Conservation (phyloP, 2,888 invertebrate species). For the Aporophyla nigra region DNA sequence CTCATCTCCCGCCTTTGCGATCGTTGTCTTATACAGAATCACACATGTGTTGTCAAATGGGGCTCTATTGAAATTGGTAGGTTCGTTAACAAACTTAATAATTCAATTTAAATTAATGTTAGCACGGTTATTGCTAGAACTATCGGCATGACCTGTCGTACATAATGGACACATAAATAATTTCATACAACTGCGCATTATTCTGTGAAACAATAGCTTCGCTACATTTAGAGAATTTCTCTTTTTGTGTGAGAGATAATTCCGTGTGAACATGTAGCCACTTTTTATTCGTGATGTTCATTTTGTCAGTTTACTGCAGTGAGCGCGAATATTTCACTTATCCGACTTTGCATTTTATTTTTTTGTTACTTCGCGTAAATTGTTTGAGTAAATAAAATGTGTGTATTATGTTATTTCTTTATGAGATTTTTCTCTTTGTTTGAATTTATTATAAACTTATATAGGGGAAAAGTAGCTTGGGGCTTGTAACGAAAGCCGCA, state of each 20-base stretch:
- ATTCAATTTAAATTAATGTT: constrained; percentile 76
- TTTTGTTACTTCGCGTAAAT: constrained; percentile 29
- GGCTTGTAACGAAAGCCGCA: no score
- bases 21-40: constrained; percentile 11
- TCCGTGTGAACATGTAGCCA: constrained; percentile 48
- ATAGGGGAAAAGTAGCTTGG: not conserved
- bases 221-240: constrained; percentile 46
- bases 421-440: not conserved
- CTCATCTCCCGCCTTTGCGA: not conserved
- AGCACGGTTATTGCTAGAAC: constrained; percentile 56
- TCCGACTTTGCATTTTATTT: constrained; percentile 35
- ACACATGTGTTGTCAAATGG: constrained; percentile 42
- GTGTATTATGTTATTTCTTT: constrained; percentile 1
- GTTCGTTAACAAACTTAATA: constrained; percentile 66
- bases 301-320: constrained; percentile 55
- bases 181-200: constrained; percentile 46
- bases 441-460: not conserved
- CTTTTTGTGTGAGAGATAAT: constrained; percentile 57
- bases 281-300: constrained; percentile 54
- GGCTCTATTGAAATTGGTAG: constrained; percentile 65
- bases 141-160: constrained; percentile 61
- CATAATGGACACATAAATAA: constrained; percentile 62
- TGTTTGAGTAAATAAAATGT: constrained; percentile 36
- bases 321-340: constrained; percentile 60
- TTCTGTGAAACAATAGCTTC: constrained; percentile 56